Percentiles rank a stretch among this genome's conserved stretches.
These are phyloP conservation scores for Tridacna gigas DNA, from an alignment of 2,888 invertebrate species.

Conservation along the genomic window DNA sequence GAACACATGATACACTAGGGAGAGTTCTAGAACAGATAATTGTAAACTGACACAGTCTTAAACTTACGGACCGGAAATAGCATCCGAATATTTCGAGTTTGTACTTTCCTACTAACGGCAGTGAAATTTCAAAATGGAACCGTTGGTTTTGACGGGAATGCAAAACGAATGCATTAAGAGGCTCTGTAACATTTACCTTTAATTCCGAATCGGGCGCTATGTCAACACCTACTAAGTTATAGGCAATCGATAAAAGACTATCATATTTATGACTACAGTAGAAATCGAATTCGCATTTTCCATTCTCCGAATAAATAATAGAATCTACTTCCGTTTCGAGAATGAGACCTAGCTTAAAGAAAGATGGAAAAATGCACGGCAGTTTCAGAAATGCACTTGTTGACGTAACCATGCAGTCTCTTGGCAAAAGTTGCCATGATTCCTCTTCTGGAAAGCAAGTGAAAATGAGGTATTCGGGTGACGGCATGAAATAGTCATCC, in stretches of 20 bases:
- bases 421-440: conserved; percentile 47
- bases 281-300: neutral
- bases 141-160: conserved; percentile 45
- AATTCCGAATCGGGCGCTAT: neutral
- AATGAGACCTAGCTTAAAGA: conserved; percentile 53
- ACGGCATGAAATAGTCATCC: conserved; percentile 61
- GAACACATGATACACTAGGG: conserved; percentile 28
- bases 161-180: conserved; percentile 36
- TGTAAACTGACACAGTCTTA: conserved; percentile 20
- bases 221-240: neutral
- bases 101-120: conserved; percentile 51
- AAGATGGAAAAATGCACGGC: conserved; percentile 52
- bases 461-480: conserved; percentile 48
- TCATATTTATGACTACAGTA: conserved; percentile 3
- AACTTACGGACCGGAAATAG: conserved; percentile 32
- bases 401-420: conserved; percentile 34
- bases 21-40: conserved; percentile 30
- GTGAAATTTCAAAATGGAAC: conserved; percentile 51
- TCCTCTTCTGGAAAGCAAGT: conserved; percentile 46
- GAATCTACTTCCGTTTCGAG: conserved; percentile 31
- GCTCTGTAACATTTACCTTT: neutral
- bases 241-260: neutral
- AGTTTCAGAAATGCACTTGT: conserved; percentile 43
- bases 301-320: neutral
- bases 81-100: conserved; percentile 49